phyloP scores from a whole-genome alignment of 2,888 invertebrate species.

The Spicauda simplicius region DNA sequence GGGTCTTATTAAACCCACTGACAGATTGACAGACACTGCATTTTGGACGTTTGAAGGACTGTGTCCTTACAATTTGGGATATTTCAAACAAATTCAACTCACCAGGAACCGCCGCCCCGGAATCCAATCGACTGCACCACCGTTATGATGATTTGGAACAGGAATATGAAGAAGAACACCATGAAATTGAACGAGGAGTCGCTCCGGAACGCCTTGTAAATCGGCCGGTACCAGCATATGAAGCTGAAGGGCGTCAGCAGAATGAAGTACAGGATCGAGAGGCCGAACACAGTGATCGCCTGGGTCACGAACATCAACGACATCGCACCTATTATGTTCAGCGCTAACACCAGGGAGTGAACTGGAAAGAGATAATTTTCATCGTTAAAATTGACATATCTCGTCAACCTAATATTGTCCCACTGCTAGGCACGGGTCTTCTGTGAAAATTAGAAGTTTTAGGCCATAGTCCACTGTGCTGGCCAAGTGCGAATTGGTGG shows the following conservation, averaged over 20 bases:
- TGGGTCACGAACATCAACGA: conserved; percentile 87
- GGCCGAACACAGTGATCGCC: conserved; percentile 91
- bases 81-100: conserved; percentile 65
- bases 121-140: conserved; percentile 95
- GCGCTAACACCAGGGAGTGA: conserved; percentile 93
- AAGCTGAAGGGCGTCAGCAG: conserved; percentile 98
- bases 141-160: conserved; percentile 96
- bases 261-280: conserved; percentile 94
- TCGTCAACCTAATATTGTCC: no score
- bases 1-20: background rate
- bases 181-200: conserved; percentile 99
- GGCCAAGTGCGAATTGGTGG: no score
- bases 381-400: no score
- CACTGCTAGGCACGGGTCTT: no score
- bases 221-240: conserved; percentile 99
- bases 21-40: no score
- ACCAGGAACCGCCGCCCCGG: conserved; percentile 94
- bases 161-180: conserved; percentile 99
- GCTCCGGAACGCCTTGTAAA: conserved; percentile 99
- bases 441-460: no score
- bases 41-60: no score
- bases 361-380: conserved; percentile 85
- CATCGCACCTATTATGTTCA: conserved; percentile 95
- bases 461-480: no score
- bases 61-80: no score